Evolutionary conservation across 2,113 vertebrate species (phyloP).

Genomic region (Casuarius casuarius): DNA sequence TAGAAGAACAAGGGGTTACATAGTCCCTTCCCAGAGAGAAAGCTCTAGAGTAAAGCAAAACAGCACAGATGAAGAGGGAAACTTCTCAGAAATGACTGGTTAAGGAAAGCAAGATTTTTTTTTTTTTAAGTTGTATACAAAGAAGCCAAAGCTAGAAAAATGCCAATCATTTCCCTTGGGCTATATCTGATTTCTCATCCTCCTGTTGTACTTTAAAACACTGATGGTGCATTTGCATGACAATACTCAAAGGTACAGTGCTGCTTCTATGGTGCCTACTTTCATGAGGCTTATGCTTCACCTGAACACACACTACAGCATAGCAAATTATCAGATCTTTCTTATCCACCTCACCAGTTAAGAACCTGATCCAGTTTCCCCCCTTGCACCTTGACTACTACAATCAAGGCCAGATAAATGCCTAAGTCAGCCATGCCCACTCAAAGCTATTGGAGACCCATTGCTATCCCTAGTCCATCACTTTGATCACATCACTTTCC

Average conservation of each 20-base stretch:
- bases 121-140: not conserved
- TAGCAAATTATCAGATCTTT: not conserved
- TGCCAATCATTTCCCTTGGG: rapidly evolving
- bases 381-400: not conserved
- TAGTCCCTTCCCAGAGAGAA: not conserved
- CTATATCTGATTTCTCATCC: not conserved
- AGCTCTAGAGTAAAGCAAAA: not conserved
- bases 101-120: not conserved
- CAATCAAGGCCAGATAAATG: not conserved
- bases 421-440: not conserved
- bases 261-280: not conserved
- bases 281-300: not conserved
- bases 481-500: not conserved
- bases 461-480: not conserved
- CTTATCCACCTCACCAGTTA: not conserved
- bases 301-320: not conserved
- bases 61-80: not conserved
- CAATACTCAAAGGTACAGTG: not conserved
- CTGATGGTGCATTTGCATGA: not conserved
- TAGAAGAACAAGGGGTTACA: not conserved
- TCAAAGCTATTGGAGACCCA: not conserved
- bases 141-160: not conserved
- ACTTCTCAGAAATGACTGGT: not conserved
- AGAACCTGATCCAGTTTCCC: not conserved
- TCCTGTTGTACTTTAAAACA: not conserved